phyloP scores from a whole-genome alignment of 2,113 vertebrate species.

The Peromyscus maniculatus region DNA sequence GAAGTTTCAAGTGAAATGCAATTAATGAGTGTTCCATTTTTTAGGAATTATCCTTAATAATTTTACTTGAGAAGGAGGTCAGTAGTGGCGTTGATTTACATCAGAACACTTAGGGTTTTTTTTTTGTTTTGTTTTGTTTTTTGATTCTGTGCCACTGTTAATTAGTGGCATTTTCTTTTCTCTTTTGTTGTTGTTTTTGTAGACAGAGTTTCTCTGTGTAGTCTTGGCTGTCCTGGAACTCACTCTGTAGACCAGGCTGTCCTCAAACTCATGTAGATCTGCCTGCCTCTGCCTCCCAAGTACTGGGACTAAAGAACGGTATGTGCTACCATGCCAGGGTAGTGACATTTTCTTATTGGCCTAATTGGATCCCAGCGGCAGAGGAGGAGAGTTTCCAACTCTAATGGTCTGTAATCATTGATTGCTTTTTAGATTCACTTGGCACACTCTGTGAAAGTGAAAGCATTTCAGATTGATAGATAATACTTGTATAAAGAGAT shows the following conservation, averaged over 20 bases:
- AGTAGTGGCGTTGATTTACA: conserved; percentile 17
- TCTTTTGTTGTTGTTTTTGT: not conserved
- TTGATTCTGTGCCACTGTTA: not conserved
- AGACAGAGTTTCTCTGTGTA: not conserved
- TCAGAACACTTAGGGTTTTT: not conserved
- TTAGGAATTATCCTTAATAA: not conserved
- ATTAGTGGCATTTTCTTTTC: fast-evolving
- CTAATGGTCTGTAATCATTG: not conserved
- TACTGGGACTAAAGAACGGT: not conserved
- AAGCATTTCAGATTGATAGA: not conserved
- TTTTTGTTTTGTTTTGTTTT: not conserved
- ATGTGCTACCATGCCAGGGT: not conserved
- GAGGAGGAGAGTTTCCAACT: not conserved
- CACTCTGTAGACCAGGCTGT: not conserved
- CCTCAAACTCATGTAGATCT: not conserved
- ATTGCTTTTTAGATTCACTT: not conserved
- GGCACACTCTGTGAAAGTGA: not conserved
- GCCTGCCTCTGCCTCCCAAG: not conserved
- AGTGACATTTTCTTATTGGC: not conserved
- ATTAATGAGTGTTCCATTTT: not conserved
- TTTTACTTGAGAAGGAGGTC: not conserved
- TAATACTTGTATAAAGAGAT: too few species aligned
- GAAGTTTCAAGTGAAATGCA: not conserved
- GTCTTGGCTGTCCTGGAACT: not conserved
- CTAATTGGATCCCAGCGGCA: not conserved